Evolutionary conservation across 2,888 invertebrate species (phyloP), one percentile per base, ranked within the genome.

Genomic region (Taenaris catops): DNA sequence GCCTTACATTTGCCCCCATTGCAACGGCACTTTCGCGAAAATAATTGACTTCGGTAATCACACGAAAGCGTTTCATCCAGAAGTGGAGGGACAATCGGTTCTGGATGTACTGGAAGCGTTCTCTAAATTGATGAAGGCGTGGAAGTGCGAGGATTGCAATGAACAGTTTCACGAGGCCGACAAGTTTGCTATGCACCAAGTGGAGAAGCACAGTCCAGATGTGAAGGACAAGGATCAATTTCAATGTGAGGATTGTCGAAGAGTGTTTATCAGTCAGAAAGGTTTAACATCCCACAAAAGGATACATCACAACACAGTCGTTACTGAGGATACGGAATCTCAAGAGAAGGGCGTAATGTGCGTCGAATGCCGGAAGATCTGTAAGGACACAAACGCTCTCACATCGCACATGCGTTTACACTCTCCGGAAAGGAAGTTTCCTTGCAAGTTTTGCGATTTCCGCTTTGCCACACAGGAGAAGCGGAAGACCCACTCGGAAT

Each of bases 101-200:
- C 45, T 86, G 18, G 73, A 81, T 34, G 80, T 81, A 1, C 48
- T 86, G 0, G 78, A 81, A 56, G 83, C 84, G 0, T 83, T 83
- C 35, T 78, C 80, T 0, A 74, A 70, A 41, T 44, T 86, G 17
- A 72, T 80, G 0, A 68, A 76, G 44, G 80, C 80, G n/a, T 86
- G 86, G 86, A 86, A 83, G 44, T 86, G 86, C 27, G 79, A 81
- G n/a, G 80, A 78, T 24, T 86, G 86, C 25, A 71, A 71, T 1
- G 31, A 74, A 4, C 84, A 86, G 37, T 84, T 84, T 27, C 71
- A 79, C 7, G 76, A 81, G 43, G 76, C 81, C 0, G 83, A 84
- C 25, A 81, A 83, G 41, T 49, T 86, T 4, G 84, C 83, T 0
- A 45, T 74, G 40, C 84, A 84, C 43, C 76, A 83, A 40, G 58